Evolutionary conservation across 2,888 invertebrate species (phyloP), one percentile per base, ranked within the genome.

Genomic region (Lordiphosa andalusiaca): DNA sequence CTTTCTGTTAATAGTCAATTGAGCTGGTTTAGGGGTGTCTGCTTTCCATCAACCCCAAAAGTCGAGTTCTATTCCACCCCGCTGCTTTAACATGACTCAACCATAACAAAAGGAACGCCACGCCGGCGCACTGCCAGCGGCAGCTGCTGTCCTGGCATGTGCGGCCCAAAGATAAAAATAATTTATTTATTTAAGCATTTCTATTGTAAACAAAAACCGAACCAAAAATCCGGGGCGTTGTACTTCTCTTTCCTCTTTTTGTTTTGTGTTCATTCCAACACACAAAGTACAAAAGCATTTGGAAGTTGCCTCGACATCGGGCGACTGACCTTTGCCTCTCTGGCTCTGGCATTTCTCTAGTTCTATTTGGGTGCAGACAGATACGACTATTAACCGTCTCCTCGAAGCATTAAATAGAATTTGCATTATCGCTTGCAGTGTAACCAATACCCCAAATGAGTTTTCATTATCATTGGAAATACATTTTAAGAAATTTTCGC

Each of bases 381-480:
- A 51, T 37, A 53, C 35, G 60, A 67, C 67, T 64, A 49, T 25
- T 12, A 47, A 1, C 19, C n/a, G 61, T 57, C 64, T 59, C 49
- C 41, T 40, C 58, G 69, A 58, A 59, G 48, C 6, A 38, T 47
- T 59, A 33, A 63, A 53, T 40, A 57, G 44, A 53, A 67, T 71
- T 73, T 53, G 47, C 42, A 73, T 60, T 68, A 53, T 59, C 57
- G 53, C 48, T 10, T 13, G 54, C 50, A 49, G 25, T 25, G 25
- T 2, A 50, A 16, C 23, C 13, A 3, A 44, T 50, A 53, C 46
- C 46, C 50, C 56, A 54, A 57, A 41, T 49, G 55, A 50, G 56
- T 58, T 53, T 62, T 40, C 47, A 49, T 59, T 73, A 63, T 61
- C 76, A 49, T 44, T 48, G 63, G 52, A 68, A 75, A 52, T 63